phyloP scores from a whole-genome alignment of 2,888 invertebrate genomes.

The Keiferia lycopersicella region DNA sequence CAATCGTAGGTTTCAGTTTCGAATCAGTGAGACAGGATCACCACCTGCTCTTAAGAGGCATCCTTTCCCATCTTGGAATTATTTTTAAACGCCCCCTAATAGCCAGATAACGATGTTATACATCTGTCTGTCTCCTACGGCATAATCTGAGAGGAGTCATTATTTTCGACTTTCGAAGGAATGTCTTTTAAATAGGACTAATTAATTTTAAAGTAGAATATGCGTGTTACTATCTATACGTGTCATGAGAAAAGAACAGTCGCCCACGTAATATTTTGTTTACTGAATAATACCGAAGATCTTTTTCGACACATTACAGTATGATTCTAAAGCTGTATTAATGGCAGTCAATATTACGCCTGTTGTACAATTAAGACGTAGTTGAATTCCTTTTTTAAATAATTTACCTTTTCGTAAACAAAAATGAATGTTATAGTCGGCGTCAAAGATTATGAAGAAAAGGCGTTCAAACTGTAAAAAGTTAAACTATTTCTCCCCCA shows the following conservation, averaged over 20 bases:
- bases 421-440: too few relatives aligned
- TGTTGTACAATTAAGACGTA: too few relatives aligned
- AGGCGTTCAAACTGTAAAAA: too few relatives aligned
- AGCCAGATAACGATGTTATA: neutral
- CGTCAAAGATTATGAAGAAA: too few relatives aligned
- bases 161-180: neutral
- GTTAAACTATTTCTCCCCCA: neutral
- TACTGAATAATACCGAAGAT: too few relatives aligned
- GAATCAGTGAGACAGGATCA: neutral
- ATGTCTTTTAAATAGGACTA: slow-evolving; percentile 15
- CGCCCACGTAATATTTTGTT: neutral
- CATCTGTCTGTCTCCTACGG: slow-evolving; percentile 8
- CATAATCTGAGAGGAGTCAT: slow-evolving; percentile 4
- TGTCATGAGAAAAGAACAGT: neutral
- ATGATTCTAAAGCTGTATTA: too few relatives aligned
- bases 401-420: too few relatives aligned
- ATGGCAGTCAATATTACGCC: too few relatives aligned
- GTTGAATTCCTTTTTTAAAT: too few relatives aligned
- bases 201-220: neutral
- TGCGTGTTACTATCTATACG: neutral
- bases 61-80: neutral
- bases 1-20: too few relatives aligned
- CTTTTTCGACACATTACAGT: too few relatives aligned
- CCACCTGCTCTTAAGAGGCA: neutral
- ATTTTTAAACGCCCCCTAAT: slow-evolving; percentile 4